Conservation (phyloP, 2,113 vertebrate species). For the Larimichthys polyactis region DNA sequence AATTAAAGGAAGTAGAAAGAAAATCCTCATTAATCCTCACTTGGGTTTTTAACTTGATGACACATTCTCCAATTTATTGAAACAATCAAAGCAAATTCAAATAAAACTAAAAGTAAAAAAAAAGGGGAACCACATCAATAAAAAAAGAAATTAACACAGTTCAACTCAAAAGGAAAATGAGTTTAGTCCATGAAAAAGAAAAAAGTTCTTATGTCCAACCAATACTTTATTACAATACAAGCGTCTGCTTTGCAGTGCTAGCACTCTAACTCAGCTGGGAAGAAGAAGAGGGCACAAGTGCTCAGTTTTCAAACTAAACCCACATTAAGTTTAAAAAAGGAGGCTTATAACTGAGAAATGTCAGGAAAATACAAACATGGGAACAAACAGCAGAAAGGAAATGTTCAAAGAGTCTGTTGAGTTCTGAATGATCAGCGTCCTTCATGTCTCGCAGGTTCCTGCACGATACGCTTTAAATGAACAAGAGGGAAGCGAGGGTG, state of each 20-base stretch:
- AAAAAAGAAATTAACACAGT: slow-evolving; percentile 18
- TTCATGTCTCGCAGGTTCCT: slow-evolving; percentile 40
- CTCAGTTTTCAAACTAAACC: slow-evolving; percentile 42
- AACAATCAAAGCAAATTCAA: slow-evolving; percentile 49
- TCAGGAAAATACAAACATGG: neutral
- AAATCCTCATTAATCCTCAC: neutral
- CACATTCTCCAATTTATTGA: slow-evolving; percentile 64
- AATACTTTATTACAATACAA: slow-evolving; percentile 18
- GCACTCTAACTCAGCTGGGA: slow-evolving; percentile 16
- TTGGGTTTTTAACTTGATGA: slow-evolving; percentile 23
- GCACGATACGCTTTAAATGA: slow-evolving; percentile 11
- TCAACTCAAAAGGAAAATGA: slow-evolving; percentile 6
- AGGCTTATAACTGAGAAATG: neutral
- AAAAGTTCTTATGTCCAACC: neutral
- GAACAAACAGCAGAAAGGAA: slow-evolving; percentile 10
- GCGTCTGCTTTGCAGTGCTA: slow-evolving; percentile 32
- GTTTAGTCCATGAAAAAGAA: slow-evolving; percentile 5
- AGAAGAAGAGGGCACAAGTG: slow-evolving; percentile 33
- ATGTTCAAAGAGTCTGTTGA: neutral
- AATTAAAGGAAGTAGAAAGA: neutral
- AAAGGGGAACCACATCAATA: slow-evolving; percentile 28
- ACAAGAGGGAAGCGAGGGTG: slow-evolving; percentile 38
- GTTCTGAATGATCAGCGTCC: slow-evolving; percentile 19
- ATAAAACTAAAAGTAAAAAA: slow-evolving; percentile 34
- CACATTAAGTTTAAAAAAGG: neutral